These are phyloP conservation scores for Schizaphis graminum DNA, from an alignment of 2,888 invertebrate genomes.

Conservation along the genomic window DNA sequence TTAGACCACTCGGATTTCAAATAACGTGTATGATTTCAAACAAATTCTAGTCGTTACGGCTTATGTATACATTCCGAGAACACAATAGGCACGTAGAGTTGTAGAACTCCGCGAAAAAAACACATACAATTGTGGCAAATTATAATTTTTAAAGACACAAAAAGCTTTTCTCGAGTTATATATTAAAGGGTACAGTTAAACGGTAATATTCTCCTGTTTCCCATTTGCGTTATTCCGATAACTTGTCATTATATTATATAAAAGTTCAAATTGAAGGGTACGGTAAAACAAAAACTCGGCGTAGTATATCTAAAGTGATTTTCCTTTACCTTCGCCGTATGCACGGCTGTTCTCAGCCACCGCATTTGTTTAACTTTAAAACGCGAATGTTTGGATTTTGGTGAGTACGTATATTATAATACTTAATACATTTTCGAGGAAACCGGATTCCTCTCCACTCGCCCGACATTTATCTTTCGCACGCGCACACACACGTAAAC, in stretches of 20 bases:
- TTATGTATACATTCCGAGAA: background rate
- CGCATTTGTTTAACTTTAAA: background rate
- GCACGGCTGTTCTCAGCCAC: background rate
- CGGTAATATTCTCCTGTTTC: background rate
- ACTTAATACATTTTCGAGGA: background rate
- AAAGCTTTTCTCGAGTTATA: background rate
- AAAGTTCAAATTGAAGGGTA: background rate
- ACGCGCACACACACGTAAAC: background rate
- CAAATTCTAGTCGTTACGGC: background rate
- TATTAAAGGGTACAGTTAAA: background rate
- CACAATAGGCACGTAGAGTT: background rate
- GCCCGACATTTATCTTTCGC: too few relatives aligned
- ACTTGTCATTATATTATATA: background rate
- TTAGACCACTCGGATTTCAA: constrained; percentile 10
- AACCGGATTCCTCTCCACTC: background rate
- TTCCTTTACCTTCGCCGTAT: background rate
- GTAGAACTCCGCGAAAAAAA: background rate
- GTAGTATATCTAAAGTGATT: background rate
- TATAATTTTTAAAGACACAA: constrained; percentile 8
- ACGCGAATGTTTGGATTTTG: background rate
- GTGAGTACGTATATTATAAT: too few relatives aligned
- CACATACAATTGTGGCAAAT: constrained; percentile 17
- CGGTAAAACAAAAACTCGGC: background rate
- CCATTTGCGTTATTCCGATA: background rate
- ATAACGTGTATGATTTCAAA: background rate